phyloP scores from a whole-genome alignment of 2,888 invertebrate genomes.

The Caenorhabditis wallacei region DNA sequence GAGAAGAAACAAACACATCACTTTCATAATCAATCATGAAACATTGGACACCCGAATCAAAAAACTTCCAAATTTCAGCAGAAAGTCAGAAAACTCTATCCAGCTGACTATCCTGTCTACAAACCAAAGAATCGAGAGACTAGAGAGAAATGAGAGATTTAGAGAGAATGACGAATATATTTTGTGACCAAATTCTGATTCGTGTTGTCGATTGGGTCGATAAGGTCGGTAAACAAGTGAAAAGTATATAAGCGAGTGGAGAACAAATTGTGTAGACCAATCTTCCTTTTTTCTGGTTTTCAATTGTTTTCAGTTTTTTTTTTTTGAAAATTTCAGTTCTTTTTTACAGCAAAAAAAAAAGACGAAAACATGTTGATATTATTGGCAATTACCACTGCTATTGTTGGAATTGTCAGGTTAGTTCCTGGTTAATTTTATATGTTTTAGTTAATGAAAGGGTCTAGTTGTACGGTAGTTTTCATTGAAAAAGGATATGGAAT shows the following conservation, averaged over 20 bases:
- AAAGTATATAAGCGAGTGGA: background rate
- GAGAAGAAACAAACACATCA: too few species aligned
- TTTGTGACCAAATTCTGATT: constrained; percentile 41
- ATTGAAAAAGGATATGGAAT: too few species aligned
- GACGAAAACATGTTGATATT: constrained; percentile 20
- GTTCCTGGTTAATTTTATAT: background rate
- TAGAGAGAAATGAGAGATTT: background rate
- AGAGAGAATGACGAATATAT: constrained; percentile 1
- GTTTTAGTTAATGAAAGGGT: too few species aligned
- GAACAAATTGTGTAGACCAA: background rate
- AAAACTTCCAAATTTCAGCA: background rate
- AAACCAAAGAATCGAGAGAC: constrained; percentile 28
- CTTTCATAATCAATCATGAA: too few species aligned
- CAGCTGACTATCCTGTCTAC: background rate
- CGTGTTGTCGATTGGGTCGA: background rate
- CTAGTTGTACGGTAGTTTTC: background rate
- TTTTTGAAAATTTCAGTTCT: constrained; percentile 8
- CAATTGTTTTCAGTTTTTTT: background rate
- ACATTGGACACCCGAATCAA: too few species aligned
- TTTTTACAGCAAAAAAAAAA: background rate
- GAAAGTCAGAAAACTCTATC: background rate
- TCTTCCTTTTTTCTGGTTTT: background rate
- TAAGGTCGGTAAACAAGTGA: constrained; percentile 6
- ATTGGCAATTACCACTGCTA: constrained; percentile 7
- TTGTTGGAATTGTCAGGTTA: constrained; percentile 37